phyloP scores from a whole-genome alignment of 1,140 invertebrate genomes.

The Alviniconcha marisindica region DNA sequence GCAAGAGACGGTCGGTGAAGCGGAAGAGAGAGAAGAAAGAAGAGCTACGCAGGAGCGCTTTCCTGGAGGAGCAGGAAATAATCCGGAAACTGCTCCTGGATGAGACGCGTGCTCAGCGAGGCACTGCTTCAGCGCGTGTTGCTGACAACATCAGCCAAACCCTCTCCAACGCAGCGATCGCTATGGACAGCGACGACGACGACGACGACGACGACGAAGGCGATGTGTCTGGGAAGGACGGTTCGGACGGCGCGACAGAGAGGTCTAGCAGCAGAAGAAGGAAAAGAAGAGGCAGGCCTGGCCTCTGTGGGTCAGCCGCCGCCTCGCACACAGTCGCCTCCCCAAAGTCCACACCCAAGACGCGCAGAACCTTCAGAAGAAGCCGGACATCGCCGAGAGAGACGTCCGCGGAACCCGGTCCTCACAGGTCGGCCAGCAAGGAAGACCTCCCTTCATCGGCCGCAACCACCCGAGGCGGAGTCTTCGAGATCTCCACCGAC shows the following conservation, averaged over 20 bases:
- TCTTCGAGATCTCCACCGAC: too few relatives aligned
- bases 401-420: neutral
- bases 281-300: neutral
- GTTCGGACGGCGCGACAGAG: neutral
- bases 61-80: conserved; percentile 18
- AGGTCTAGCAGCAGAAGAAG: neutral
- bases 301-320: neutral
- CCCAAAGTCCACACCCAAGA: neutral
- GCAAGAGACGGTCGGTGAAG: neutral
- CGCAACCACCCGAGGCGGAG: too few relatives aligned
- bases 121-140: too few relatives aligned
- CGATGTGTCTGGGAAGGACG: neutral
- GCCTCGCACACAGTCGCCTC: neutral
- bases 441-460: too few relatives aligned
- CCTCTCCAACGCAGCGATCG: neutral
- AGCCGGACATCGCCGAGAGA: neutral
- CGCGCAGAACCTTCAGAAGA: neutral
- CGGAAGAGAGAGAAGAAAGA: conserved; percentile 27
- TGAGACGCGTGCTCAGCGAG: neutral
- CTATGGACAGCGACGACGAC: neutral
- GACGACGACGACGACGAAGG: too few relatives aligned
- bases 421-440: too few relatives aligned
- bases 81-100: conserved; percentile 10
- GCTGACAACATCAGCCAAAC: neutral
- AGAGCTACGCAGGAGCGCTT: conserved; percentile 5